Conservation (phyloP, 2,113 vertebrate species). For the Pluvianellus socialis region DNA sequence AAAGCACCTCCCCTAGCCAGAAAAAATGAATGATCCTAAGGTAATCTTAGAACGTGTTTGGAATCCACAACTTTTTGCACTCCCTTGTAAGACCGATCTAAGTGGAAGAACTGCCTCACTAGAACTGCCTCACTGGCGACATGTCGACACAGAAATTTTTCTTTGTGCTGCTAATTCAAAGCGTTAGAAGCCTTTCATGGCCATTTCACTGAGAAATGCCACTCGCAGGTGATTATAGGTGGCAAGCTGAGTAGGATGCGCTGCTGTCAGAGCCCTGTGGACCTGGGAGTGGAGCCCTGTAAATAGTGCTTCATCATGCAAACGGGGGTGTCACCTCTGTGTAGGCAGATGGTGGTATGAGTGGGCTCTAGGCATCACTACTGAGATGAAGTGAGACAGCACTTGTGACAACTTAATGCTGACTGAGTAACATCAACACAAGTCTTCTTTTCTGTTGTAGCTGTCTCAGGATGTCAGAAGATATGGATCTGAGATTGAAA, state of each 20-base stretch:
- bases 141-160: neutral
- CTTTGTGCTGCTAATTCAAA: neutral
- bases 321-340: constrained; percentile 14
- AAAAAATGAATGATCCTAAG: neutral
- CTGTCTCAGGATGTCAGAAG: constrained; percentile 56
- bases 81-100: neutral
- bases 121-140: neutral
- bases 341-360: constrained; percentile 46
- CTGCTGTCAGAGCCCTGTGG: constrained; percentile 2
- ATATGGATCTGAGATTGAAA: constrained; percentile 42
- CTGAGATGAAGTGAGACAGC: constrained; percentile 1
- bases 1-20: neutral
- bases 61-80: neutral
- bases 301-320: constrained; percentile 53
- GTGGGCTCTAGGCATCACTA: constrained; percentile 6
- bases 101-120: neutral
- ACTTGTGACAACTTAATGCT: constrained; percentile 52
- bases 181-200: neutral
- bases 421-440: constrained; percentile 33
- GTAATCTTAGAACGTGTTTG: neutral
- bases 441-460: constrained; percentile 29
- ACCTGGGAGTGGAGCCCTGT: neutral
- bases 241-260: neutral
- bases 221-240: neutral
- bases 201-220: neutral